Percentiles rank a stretch among this genome's conserved stretches.
Conservation (phyloP, 2,797 vertebrate genomes). For the Tinamus major region DNA sequence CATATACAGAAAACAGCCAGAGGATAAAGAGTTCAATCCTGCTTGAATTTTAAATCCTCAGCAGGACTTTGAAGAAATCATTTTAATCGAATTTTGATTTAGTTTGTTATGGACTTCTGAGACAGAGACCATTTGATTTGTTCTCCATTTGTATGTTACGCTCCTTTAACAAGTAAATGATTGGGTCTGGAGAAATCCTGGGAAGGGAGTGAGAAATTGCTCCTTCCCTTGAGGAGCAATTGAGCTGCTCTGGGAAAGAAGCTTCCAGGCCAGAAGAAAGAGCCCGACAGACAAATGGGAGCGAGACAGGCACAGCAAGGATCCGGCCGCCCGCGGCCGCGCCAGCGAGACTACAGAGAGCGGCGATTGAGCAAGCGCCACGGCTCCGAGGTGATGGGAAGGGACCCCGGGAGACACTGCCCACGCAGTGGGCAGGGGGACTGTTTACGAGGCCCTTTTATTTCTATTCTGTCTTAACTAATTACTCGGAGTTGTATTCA, state of each 20-base stretch:
- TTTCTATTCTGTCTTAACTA: not conserved
- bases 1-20: conserved; percentile 26
- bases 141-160: not conserved
- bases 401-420: not conserved
- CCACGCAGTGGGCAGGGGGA: not conserved
- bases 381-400: conserved; percentile 22
- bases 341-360: not conserved
- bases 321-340: not conserved
- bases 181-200: conserved; percentile 43
- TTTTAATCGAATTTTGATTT: conserved; percentile 24
- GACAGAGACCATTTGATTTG: conserved; percentile 34
- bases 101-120: conserved; percentile 3
- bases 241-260: conserved; percentile 25
- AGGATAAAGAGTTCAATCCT: conserved; percentile 5
- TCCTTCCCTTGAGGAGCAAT: conserved; percentile 54
- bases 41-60: conserved; percentile 30
- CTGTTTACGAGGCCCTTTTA: not conserved
- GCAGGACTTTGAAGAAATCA: conserved; percentile 27
- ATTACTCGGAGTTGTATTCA: conserved; percentile 1
- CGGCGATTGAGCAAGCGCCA: not conserved
- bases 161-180: conserved; percentile 15
- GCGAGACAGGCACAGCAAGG: conserved; percentile 31
- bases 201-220: conserved; percentile 44
- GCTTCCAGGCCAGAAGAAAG: conserved; percentile 56
- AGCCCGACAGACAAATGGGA: conserved; percentile 16